Conservation (phyloP, 2,888 invertebrate genomes). For the Petrolisthes cinctipes region DNA sequence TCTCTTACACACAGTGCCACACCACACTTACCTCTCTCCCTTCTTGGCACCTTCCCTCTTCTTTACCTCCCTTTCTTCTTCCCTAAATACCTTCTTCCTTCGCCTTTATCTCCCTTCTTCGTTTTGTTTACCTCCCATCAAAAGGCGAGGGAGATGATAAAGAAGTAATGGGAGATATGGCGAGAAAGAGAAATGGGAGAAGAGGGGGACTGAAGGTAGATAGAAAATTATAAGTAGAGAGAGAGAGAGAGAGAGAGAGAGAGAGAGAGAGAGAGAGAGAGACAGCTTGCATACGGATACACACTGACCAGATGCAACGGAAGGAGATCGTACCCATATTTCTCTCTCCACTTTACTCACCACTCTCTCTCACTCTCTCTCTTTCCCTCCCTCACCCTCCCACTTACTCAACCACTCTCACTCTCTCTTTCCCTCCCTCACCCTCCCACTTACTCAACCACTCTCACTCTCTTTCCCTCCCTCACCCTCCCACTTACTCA, state of each 20-base stretch:
- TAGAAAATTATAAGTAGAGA: background rate
- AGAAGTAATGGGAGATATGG: too few species aligned
- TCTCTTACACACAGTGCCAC: background rate
- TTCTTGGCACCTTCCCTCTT: background rate
- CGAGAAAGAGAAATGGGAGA: too few species aligned
- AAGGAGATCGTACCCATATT: background rate
- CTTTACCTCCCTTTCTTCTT: background rate
- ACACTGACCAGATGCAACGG: slow-evolving; percentile 12
- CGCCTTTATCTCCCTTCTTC: too few species aligned
- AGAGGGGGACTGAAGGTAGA: too few species aligned
- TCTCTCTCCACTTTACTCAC: background rate
- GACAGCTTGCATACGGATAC: slow-evolving; percentile 6
- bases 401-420: too few species aligned
- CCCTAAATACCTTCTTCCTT: background rate
- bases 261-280: background rate
- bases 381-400: too few species aligned
- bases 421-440: too few species aligned
- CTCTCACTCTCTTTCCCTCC: background rate
- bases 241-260: background rate
- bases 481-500: background rate
- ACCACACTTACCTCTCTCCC: background rate
- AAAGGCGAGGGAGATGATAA: too few species aligned
- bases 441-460: too few species aligned
- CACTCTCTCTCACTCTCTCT: too few species aligned
- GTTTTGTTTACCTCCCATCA: too few species aligned